phyloP scores from a whole-genome alignment of 1,140 invertebrate genomes.

The Stegodyphus mimosarum region DNA sequence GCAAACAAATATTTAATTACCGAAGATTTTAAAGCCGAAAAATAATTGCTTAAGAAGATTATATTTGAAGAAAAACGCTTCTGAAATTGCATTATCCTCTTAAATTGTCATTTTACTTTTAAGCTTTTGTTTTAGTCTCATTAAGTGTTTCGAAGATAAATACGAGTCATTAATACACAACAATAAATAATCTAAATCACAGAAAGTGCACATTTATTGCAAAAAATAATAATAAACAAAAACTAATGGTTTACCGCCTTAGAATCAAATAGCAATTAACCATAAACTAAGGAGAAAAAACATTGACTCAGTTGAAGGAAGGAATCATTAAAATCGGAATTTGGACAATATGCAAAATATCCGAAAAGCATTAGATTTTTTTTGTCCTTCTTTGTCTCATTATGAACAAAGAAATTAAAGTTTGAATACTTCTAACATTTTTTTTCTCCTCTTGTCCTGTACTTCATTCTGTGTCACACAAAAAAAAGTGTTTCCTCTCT shows the following conservation, averaged over 20 bases:
- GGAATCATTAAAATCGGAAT: conserved; percentile 28
- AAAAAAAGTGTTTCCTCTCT: no score
- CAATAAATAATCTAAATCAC: conserved; percentile 1
- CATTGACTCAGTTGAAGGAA: conserved; percentile 20
- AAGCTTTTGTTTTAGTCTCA: conserved; percentile 5
- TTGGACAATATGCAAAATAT: conserved; percentile 18
- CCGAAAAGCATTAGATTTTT: conserved; percentile 52
- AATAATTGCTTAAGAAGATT: no score
- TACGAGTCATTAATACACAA: conserved; percentile 20
- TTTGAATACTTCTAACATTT: background rate
- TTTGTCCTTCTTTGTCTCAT: conserved; percentile 10
- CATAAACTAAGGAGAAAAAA: conserved; percentile 19
- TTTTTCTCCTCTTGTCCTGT: background rate
- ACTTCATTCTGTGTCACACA: background rate
- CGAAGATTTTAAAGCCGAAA: no score
- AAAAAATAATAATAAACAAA: background rate
- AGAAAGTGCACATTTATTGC: background rate
- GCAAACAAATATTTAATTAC: no score
- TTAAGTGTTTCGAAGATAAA: conserved; percentile 40
- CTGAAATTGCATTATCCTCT: no score
- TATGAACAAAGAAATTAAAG: conserved; percentile 1
- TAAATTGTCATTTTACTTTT: no score
- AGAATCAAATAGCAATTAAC: conserved; percentile 48
- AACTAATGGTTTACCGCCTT: background rate
- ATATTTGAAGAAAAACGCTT: no score